Evolutionary conservation across 2,888 invertebrate species (phyloP).

Genomic region (Drosophila gaucha): DNA sequence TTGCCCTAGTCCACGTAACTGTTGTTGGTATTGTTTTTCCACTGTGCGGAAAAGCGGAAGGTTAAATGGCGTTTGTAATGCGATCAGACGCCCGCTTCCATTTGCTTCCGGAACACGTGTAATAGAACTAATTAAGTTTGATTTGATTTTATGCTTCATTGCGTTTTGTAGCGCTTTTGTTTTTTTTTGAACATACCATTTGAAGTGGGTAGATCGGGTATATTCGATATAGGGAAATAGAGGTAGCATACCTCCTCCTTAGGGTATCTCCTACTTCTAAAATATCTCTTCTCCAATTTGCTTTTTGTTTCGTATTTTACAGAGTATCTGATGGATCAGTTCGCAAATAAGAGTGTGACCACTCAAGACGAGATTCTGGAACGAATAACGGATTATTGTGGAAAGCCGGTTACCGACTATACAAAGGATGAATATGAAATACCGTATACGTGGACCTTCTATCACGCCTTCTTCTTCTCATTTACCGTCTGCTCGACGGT

Average conservation of each 20-base stretch:
- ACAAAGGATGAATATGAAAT: constrained; percentile 87
- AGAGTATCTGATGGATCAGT: constrained; percentile 82
- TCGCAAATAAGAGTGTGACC: constrained; percentile 75
- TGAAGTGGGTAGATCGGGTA: background rate
- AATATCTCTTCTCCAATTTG: background rate
- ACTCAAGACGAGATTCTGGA: constrained; percentile 81
- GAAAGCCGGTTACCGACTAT: constrained; percentile 89
- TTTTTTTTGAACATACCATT: background rate
- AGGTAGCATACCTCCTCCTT: too few relatives aligned
- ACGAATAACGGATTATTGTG: constrained; percentile 90
- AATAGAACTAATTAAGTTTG: constrained; percentile 54
- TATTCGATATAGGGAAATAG: background rate
- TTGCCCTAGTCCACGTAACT: constrained; percentile 4
- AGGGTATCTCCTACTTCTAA: background rate
- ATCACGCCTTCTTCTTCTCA: constrained; percentile 95
- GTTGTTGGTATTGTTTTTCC: constrained; percentile 6
- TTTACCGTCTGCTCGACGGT: constrained; percentile 96
- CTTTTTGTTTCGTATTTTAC: constrained; percentile 8
- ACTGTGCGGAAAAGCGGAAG: constrained; percentile 51
- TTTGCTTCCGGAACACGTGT: constrained; percentile 73
- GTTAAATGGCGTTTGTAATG: constrained; percentile 61
- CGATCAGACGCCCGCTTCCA: constrained; percentile 32
- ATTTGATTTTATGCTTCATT: constrained; percentile 42
- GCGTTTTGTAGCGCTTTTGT: constrained; percentile 8
- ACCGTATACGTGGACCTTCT: constrained; percentile 93